Conservation (phyloP, 2,797 vertebrate species). For the Schizopygopsis pylzovi region DNA sequence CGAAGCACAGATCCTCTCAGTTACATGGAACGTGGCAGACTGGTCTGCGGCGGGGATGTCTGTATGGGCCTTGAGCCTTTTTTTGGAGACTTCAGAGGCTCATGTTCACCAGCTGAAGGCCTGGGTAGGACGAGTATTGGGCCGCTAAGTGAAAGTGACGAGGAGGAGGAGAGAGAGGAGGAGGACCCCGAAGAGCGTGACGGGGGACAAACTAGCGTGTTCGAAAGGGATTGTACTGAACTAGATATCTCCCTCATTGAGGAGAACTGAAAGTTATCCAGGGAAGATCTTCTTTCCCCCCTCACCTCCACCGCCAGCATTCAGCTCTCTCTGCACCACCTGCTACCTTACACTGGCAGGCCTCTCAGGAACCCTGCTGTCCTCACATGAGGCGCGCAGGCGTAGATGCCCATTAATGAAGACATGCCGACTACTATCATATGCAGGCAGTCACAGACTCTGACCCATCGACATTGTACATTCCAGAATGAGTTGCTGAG, state of each 20-base stretch:
- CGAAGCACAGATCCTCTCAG: conserved; percentile 80
- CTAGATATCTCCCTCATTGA: conserved; percentile 92
- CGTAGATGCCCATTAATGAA: conserved; percentile 66
- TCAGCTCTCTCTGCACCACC: conserved; percentile 59
- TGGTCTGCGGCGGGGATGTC: conserved; percentile 75
- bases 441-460: conserved; percentile 74
- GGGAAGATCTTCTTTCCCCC: conserved; percentile 62
- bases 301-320: conserved; percentile 62
- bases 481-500: conserved; percentile 71
- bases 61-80: conserved; percentile 79
- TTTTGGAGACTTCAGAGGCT: conserved; percentile 79
- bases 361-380: conserved; percentile 80
- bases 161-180: conserved; percentile 78
- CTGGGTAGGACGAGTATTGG: conserved; percentile 81
- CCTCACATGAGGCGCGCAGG: conserved; percentile 72
- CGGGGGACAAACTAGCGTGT: conserved; percentile 83
- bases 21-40: conserved; percentile 76
- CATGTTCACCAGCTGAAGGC: conserved; percentile 81
- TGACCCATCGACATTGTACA: conserved; percentile 77
- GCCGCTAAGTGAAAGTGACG: conserved; percentile 89
- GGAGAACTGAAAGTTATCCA: conserved; percentile 84
- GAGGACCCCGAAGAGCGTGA: conserved; percentile 70
- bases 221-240: conserved; percentile 93
- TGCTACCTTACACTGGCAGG: conserved; percentile 73
- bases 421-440: conserved; percentile 73